Percentiles rank a stretch among this genome's conserved stretches.
These are phyloP conservation scores for Coleophora flavipennella DNA, from an alignment of 2,888 invertebrate species.

Conservation along the genomic window DNA sequence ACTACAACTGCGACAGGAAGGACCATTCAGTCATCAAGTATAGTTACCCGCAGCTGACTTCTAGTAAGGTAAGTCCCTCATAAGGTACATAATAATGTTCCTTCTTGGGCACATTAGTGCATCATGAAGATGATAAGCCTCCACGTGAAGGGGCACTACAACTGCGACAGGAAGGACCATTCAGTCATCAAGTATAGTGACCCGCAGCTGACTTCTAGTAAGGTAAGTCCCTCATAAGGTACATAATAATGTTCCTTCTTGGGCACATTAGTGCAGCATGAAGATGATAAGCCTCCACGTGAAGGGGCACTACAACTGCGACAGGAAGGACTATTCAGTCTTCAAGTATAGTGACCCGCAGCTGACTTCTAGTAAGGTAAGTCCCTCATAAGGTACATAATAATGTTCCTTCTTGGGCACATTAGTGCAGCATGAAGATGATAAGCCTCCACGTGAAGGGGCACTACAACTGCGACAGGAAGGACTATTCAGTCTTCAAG, in stretches of 20 bases:
- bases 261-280: slow-evolving; percentile 27
- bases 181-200: slow-evolving; percentile 38
- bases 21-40: too few relatives aligned
- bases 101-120: too few relatives aligned
- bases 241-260: too few relatives aligned
- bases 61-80: too few relatives aligned
- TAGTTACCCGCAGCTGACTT: too few relatives aligned
- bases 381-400: too few relatives aligned
- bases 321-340: slow-evolving; percentile 18
- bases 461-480: slow-evolving; percentile 23
- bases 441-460: slow-evolving; percentile 29
- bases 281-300: slow-evolving; percentile 32
- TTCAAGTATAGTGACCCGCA: slow-evolving; percentile 34
- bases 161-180: slow-evolving; percentile 17
- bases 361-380: slow-evolving; percentile 9
- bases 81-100: too few relatives aligned
- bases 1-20: too few relatives aligned
- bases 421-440: slow-evolving; percentile 25
- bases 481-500: slow-evolving; percentile 28
- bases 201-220: slow-evolving; percentile 3
- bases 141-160: slow-evolving; percentile 35
- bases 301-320: slow-evolving; percentile 23
- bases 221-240: too few relatives aligned
- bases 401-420: too few relatives aligned
- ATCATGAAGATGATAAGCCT: too few relatives aligned